Base-by-base conservation (phyloP, 92 coral and sea anemone species). In the Ricordea florida region DNA sequence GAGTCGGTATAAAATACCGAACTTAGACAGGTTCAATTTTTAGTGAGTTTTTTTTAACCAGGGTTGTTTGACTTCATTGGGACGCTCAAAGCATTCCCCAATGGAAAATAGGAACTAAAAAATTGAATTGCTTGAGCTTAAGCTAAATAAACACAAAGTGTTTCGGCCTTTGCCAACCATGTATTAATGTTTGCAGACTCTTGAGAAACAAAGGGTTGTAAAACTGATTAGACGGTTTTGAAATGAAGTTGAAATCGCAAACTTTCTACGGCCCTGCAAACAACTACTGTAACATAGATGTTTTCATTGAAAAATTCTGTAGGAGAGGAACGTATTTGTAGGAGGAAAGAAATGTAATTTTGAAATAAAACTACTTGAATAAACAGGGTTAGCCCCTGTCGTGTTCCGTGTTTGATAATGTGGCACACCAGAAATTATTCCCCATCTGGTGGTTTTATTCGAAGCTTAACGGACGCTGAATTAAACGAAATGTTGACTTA, bases 281-380 rank as follows among this genome's bases (percentile, higher is more conserved):
- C 77, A 14, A 42, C n/a, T n/a, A 53, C 41, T 70, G 77, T 70
- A 53, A 42, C 13, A 53, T 70, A 55, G 77, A 27, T 70, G 77
- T 37, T 70, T 69, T 69, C 52, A 52, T 52, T 57, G 53, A 31
- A 53, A 70, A 37, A 27, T 38, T 30, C 56, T 63, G 38, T 38
- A 65, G 56, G 38, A 53, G 21, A 38, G 56, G 77, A 70, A 72
- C 77, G 67, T 85, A 80, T 87, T 87, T 87, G 93, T 87, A 79
- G 90, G 66, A 75, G 80, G 63, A 80, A 69, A 62, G 57, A 79
- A 64, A 58, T 72, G 78, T 83, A 82, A 80, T 91, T 91, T 91
- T 83, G 90, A 91, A 91, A 87, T 79, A 83, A 91, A 91, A 85
- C 73, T 77, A 75, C 48, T 84, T 85, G 82, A 51, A 72, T 66